Evolutionary conservation across 2,113 vertebrate genomes (phyloP).

Genomic region (Crotalus horridus): DNA sequence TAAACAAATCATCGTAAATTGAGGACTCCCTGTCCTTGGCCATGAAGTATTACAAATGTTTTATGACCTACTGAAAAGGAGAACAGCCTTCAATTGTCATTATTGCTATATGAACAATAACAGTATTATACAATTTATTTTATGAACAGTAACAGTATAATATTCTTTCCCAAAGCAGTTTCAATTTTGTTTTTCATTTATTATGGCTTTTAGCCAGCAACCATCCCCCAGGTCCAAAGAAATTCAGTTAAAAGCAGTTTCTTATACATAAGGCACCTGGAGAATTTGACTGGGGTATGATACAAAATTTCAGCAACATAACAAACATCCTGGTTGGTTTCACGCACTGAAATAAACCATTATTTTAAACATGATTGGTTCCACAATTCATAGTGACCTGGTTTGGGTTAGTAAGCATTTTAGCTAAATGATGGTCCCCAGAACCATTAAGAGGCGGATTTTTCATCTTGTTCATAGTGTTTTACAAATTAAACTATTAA

Average conservation of each 20-base stretch:
- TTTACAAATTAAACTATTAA: neutral
- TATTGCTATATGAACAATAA: neutral
- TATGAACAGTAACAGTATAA: neutral
- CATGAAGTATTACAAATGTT: neutral
- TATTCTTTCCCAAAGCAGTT: neutral
- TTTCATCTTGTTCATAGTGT: neutral
- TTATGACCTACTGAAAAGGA: neutral
- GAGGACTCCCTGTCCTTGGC: neutral
- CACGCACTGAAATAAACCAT: neutral
- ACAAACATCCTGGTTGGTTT: neutral
- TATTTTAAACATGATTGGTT: neutral
- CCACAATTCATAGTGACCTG: neutral
- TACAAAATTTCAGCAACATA: neutral
- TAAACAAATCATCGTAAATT: neutral
- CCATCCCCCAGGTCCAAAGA: neutral
- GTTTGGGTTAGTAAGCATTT: neutral
- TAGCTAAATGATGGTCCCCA: neutral
- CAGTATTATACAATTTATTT: neutral
- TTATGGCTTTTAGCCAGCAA: neutral
- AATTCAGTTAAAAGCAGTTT: neutral
- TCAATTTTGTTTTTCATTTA: neutral
- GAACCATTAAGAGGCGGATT: neutral
- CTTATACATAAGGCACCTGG: neutral
- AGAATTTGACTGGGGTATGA: neutral
- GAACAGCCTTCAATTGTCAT: neutral